phyloP scores from a whole-genome alignment of 2,113 vertebrate genomes.

The Platichthys stellatus region DNA sequence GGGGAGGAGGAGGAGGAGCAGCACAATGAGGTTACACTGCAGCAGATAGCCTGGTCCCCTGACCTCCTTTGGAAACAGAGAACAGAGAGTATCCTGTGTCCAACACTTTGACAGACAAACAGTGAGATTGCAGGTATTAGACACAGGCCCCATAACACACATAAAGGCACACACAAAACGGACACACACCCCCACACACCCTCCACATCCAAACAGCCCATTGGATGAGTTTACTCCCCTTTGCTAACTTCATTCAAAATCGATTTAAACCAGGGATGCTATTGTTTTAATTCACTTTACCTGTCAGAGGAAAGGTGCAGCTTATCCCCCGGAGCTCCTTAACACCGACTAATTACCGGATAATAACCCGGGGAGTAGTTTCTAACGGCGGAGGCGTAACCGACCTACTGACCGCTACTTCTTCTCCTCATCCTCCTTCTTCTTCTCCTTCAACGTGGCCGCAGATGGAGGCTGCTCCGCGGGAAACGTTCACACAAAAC shows the following conservation, averaged over 20 bases:
- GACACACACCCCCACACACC: background rate
- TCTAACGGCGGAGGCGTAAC: conserved; percentile 30
- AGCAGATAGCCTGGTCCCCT: conserved; percentile 69
- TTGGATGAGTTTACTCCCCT: background rate
- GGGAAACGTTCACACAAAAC: background rate
- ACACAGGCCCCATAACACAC: background rate
- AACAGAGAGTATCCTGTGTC: conserved; percentile 52
- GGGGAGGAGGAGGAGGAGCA: conserved; percentile 29
- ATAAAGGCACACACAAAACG: background rate
- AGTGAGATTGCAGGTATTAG: conserved; percentile 40
- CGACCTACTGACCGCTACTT: conserved; percentile 13
- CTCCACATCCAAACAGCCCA: background rate
- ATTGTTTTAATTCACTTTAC: conserved; percentile 11
- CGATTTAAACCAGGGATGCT: background rate
- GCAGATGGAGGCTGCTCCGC: background rate
- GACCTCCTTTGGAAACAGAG: conserved; percentile 55
- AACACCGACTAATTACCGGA: background rate
- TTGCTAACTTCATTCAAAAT: conserved; percentile 7
- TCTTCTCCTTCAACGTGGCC: background rate
- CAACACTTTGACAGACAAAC: conserved; percentile 47
- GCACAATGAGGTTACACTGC: conserved; percentile 49
- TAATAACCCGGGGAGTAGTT: conserved; percentile 53
- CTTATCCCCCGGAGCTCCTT: conserved; percentile 27
- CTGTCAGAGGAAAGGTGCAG: conserved; percentile 25
- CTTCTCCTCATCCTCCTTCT: conserved; percentile 4